These are phyloP conservation scores for Selenia dentaria DNA, from an alignment of 2,888 invertebrate species.

Conservation along the genomic window DNA sequence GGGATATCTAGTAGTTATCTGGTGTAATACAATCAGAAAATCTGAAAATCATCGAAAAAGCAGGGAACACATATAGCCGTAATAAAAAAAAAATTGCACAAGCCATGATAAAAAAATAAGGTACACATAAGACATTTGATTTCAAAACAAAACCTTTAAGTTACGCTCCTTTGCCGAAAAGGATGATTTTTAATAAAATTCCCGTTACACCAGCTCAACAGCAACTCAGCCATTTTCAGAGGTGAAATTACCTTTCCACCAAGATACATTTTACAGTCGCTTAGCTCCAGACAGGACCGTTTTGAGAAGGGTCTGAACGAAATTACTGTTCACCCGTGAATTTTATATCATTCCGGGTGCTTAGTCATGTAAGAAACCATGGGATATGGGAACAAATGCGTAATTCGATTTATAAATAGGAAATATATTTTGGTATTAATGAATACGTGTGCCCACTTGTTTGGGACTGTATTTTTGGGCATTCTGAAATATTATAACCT, in stretches of 20 bases:
- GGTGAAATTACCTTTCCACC: constrained; percentile 47
- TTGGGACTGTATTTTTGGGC: too few species aligned
- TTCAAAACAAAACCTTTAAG: too few species aligned
- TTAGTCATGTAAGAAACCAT: constrained; percentile 18
- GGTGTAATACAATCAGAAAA: not conserved
- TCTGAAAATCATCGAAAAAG: too few species aligned
- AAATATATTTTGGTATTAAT: not conserved
- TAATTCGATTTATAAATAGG: constrained; percentile 3
- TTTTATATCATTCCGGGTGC: constrained; percentile 34
- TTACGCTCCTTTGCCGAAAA: too few species aligned
- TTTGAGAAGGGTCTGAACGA: constrained; percentile 32
- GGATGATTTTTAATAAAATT: too few species aligned
- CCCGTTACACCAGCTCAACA: too few species aligned
- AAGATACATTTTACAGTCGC: constrained; percentile 44
- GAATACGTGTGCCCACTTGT: too few species aligned
- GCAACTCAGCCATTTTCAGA: constrained; percentile 53
- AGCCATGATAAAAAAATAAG: too few species aligned
- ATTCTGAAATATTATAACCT: too few species aligned
- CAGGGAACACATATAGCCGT: too few species aligned
- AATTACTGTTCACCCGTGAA: constrained; percentile 39
- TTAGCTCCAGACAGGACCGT: constrained; percentile 37
- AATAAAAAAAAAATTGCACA: too few species aligned
- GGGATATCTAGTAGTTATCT: not conserved
- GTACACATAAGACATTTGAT: too few species aligned
- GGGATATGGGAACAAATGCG: not conserved